These are phyloP conservation scores for Acropora yongei DNA, from an alignment of 64 coral and sea anemone species.

Conservation along the genomic window DNA sequence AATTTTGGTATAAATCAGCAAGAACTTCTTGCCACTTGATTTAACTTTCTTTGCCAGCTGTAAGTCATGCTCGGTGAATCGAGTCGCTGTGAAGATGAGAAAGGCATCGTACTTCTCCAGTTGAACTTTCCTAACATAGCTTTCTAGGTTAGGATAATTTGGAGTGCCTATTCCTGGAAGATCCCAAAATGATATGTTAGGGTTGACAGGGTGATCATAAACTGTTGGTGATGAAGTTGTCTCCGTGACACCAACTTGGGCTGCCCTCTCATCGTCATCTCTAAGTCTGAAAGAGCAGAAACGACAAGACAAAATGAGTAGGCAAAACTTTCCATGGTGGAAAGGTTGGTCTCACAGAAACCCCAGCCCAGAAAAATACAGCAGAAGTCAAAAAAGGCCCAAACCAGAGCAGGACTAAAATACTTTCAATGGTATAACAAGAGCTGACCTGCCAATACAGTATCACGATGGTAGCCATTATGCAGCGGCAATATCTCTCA, in stretches of 20 bases:
- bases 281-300: slow-evolving; percentile 21
- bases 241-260: slow-evolving; percentile 36
- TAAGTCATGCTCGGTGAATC: slow-evolving; percentile 32
- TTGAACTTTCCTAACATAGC: slow-evolving; percentile 5
- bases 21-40: slow-evolving; percentile 25
- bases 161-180: slow-evolving; percentile 61
- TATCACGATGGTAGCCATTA: too few species aligned
- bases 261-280: slow-evolving; percentile 17
- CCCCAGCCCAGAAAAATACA: too few species aligned
- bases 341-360: too few species aligned
- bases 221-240: neutral
- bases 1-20: slow-evolving; percentile 61
- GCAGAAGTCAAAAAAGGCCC: too few species aligned
- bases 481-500: too few species aligned
- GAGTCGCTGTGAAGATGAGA: slow-evolving; percentile 25
- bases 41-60: neutral
- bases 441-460: too few species aligned
- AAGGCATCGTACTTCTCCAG: slow-evolving; percentile 53
- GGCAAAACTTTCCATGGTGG: too few species aligned
- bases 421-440: too few species aligned
- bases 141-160: slow-evolving; percentile 41
- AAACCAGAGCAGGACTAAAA: too few species aligned
- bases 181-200: slow-evolving; percentile 58
- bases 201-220: slow-evolving; percentile 39
- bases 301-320: neutral